Conservation (phyloP, 2,113 vertebrate genomes). For the Syrrhaptes paradoxus region DNA sequence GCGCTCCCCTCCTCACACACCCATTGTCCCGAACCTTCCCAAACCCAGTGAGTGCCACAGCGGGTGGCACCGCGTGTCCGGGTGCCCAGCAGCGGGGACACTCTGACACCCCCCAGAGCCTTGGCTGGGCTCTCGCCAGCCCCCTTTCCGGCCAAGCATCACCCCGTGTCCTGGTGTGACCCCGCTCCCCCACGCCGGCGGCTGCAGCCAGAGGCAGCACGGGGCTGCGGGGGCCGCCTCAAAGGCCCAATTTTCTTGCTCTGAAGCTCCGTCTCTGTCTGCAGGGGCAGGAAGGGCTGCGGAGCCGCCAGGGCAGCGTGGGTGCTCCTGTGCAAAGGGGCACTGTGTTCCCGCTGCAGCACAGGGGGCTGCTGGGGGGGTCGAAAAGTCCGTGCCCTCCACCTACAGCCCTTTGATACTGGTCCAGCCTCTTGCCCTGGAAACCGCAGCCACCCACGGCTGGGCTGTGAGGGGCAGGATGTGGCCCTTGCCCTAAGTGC, state of each 20-base stretch:
- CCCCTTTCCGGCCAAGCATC: background rate
- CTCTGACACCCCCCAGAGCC: background rate
- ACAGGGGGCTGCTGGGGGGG: fast-evolving
- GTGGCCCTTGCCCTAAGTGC: background rate
- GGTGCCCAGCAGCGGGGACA: background rate
- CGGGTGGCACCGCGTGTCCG: fast-evolving
- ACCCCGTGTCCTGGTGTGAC: background rate
- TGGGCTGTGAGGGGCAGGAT: background rate
- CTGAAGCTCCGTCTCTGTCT: background rate
- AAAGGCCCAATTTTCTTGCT: background rate
- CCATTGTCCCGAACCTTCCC: background rate
- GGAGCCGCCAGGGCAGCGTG: background rate
- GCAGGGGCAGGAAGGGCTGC: fast-evolving
- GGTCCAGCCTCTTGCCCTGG: background rate
- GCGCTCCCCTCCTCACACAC: fast-evolving
- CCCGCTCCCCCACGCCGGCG: background rate
- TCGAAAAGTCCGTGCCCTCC: background rate
- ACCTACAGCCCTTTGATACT: background rate
- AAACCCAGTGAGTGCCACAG: fast-evolving
- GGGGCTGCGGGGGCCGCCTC: background rate
- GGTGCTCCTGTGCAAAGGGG: background rate
- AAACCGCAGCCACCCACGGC: background rate
- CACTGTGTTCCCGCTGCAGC: fast-evolving
- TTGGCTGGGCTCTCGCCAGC: background rate
- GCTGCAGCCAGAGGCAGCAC: background rate